Conservation (phyloP, 2,797 vertebrate genomes). For the Bradypodion ventrale region DNA sequence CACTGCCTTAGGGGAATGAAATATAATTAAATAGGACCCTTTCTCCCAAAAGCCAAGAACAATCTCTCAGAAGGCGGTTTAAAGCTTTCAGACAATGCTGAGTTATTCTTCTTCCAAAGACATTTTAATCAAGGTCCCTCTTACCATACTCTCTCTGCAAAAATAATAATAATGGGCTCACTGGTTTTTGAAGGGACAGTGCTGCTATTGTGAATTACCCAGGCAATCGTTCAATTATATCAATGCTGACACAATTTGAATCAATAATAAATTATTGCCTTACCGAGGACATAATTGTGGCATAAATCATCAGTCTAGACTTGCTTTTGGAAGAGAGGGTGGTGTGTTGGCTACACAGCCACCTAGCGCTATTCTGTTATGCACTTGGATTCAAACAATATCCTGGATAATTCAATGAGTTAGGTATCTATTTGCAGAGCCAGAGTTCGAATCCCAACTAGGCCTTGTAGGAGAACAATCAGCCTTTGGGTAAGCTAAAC, state of each 20-base stretch:
- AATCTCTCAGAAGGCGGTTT: slow-evolving; percentile 16
- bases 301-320: slow-evolving; percentile 47
- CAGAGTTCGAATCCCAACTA: too few relatives aligned
- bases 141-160: slow-evolving; percentile 15
- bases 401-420: too few relatives aligned
- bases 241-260: slow-evolving; percentile 1
- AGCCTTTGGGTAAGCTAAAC: too few relatives aligned
- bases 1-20: background rate
- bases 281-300: slow-evolving; percentile 5
- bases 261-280: slow-evolving; percentile 41
- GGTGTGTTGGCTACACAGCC: background rate
- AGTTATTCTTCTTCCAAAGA: background rate
- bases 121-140: slow-evolving; percentile 14
- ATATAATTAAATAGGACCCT: background rate
- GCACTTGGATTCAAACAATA: too few relatives aligned
- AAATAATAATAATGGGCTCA: background rate
- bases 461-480: too few relatives aligned
- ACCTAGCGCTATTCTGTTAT: background rate
- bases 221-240: slow-evolving; percentile 39
- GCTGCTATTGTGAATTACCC: slow-evolving; percentile 2
- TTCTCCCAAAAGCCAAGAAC: background rate
- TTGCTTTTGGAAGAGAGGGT: background rate
- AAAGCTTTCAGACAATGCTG: background rate
- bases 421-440: too few relatives aligned
- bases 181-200: slow-evolving; percentile 20